Evolutionary conservation across 2,113 vertebrate species (phyloP), one percentile per base, ranked within the genome.

Genomic region (Spea bombifrons): DNA sequence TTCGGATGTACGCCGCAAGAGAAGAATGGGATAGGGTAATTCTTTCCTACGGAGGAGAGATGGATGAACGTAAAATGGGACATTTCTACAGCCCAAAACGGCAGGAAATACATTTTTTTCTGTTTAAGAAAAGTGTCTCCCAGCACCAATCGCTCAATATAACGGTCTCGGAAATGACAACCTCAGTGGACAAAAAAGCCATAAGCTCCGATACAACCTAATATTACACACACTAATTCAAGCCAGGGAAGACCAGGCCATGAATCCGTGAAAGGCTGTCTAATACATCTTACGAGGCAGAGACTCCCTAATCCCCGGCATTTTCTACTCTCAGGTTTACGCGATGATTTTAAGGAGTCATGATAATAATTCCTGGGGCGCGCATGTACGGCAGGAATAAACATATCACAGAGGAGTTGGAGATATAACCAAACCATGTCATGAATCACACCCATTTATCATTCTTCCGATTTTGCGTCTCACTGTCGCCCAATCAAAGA

Each of bases 161-260:
- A 79, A 79, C 61, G 52, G 70, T 72, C 61, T 72, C 49, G 15
- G 13, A 15, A 48, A 53, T 79, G 76, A 79, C 76, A 79, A 73
- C 57, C 69, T 73, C 71, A 53, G 76, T 66, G 61, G 69, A 59
- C 61, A 73, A 66, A 79, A 79, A 79, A 73, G 76, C 53, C 76
- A 72, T 72, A 79, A 72, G 61, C 76, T 53, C 61, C 55, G 76
- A 70, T 79, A 72, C 68, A 73, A 73, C 66, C 59, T 71, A 66
- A 73, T 73, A 79, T 72, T 73, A 72, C 69, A 63, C 16, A 59
- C 76, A 79, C 69, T 79, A 79, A 79, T 71, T 79, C 76, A 79
- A 52, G 46, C 48, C 13, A 45, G 76, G 16, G 59, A 15, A 71
- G 67, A 53, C 7, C 76, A 64, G 76, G 47, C 57, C 64, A 64